Conservation (phyloP, 2,797 vertebrate genomes). For the Miichthys miiuy region DNA sequence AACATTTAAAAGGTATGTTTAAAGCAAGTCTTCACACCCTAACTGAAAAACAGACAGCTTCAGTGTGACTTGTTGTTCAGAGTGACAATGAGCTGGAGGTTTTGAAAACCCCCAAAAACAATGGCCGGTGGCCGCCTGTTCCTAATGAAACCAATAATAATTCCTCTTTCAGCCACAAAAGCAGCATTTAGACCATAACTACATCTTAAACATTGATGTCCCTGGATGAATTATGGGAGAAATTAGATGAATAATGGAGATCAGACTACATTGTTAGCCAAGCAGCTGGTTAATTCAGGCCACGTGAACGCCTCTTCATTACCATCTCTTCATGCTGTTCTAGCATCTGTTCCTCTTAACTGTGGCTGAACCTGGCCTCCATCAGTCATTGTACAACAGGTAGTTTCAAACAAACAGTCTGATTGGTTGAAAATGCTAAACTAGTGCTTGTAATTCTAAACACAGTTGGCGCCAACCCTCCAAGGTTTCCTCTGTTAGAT, state of each 20-base stretch:
- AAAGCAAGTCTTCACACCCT: constrained; percentile 9
- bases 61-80: constrained; percentile 4
- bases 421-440: constrained; percentile 1
- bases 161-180: constrained; percentile 41
- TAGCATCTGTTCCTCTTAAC: constrained; percentile 51
- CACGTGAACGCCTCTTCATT: constrained; percentile 54
- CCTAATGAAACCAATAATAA: constrained; percentile 54
- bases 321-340: constrained; percentile 50
- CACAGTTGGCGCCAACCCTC: neutral
- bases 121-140: constrained; percentile 16
- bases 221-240: constrained; percentile 57
- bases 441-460: neutral
- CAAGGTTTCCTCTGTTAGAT: neutral
- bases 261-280: constrained; percentile 29
- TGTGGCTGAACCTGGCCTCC: constrained; percentile 14
- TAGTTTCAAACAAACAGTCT: constrained; percentile 15
- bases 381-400: constrained; percentile 28
- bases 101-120: too few species aligned
- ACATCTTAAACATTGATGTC: constrained; percentile 49
- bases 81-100: constrained; percentile 12
- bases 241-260: constrained; percentile 63
- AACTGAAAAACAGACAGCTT: constrained; percentile 22
- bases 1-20: constrained; percentile 15
- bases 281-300: constrained; percentile 54
- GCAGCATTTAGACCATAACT: constrained; percentile 26